Percentiles rank a stretch among this genome's conserved stretches.
Conservation (phyloP, 2,113 vertebrate species). For the Pteropus alecto region DNA sequence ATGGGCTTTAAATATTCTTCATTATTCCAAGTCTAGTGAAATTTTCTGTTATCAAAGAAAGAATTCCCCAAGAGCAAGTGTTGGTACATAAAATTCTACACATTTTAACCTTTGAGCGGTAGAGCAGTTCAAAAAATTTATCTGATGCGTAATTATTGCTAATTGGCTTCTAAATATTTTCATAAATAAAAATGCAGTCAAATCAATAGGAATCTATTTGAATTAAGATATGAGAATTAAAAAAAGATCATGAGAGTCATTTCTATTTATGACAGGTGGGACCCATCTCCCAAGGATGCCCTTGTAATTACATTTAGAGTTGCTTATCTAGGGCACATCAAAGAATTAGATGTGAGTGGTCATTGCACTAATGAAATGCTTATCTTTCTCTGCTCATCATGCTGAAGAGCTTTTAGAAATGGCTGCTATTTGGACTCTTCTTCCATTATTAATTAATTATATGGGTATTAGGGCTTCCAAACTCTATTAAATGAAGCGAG, state of each 20-base stretch:
- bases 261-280: constrained; percentile 53
- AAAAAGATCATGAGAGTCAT: not conserved
- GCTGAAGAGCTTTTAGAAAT: constrained; percentile 66
- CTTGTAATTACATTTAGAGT: constrained; percentile 63
- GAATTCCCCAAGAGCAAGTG: not conserved
- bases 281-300: constrained; percentile 45
- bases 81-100: not conserved
- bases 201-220: constrained; percentile 14
- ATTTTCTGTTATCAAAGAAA: not conserved
- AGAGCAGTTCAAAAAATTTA: not conserved
- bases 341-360: constrained; percentile 68
- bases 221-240: constrained; percentile 51
- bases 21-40: not conserved
- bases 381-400: constrained; percentile 50
- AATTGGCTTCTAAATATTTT: constrained; percentile 40
- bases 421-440: constrained; percentile 37
- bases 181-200: not conserved
- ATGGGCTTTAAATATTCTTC: not conserved
- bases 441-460: constrained; percentile 66
- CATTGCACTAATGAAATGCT: constrained; percentile 70
- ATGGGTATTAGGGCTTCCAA: constrained; percentile 25
- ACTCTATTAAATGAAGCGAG: constrained; percentile 40
- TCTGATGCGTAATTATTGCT: not conserved
- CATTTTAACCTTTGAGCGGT: not conserved
- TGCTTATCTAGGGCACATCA: constrained; percentile 67